Conservation (phyloP, 1,140 invertebrate species). For the Eufriesea mexicana region DNA sequence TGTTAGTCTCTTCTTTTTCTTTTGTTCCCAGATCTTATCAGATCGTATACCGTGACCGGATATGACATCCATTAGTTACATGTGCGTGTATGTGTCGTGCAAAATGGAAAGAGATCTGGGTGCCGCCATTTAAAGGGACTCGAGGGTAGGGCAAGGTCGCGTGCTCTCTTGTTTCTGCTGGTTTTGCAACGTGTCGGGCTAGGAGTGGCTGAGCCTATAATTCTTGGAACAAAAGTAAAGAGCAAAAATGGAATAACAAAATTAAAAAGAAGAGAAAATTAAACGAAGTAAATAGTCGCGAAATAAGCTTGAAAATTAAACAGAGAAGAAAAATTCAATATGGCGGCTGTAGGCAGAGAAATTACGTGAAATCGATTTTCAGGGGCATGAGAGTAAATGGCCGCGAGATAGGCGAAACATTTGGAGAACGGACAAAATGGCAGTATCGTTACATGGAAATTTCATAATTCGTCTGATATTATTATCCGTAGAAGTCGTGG, state of each 20-base stretch:
- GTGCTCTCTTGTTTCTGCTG: too few relatives aligned
- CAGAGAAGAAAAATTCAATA: too few relatives aligned
- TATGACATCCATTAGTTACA: slow-evolving; percentile 51
- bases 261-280: too few relatives aligned
- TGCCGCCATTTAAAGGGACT: slow-evolving; percentile 40
- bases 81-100: background rate
- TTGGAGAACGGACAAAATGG: background rate
- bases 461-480: slow-evolving; percentile 9
- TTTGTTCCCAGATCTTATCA: slow-evolving; percentile 53
- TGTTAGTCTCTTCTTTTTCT: slow-evolving; percentile 36
- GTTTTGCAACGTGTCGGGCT: background rate
- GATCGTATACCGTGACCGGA: slow-evolving; percentile 47
- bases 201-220: background rate
- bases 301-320: too few relatives aligned
- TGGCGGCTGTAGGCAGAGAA: too few relatives aligned
- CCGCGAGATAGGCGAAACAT: background rate
- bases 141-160: slow-evolving; percentile 39
- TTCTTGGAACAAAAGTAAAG: too few relatives aligned
- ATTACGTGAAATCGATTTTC: too few relatives aligned
- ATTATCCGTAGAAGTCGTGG: background rate
- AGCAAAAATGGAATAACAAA: too few relatives aligned
- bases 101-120: slow-evolving; percentile 3
- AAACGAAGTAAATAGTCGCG: too few relatives aligned
- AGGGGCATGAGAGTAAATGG: background rate
- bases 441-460: background rate